These are phyloP conservation scores for Ptyas mucosa DNA, from an alignment of 2,113 vertebrate species.

Conservation along the genomic window DNA sequence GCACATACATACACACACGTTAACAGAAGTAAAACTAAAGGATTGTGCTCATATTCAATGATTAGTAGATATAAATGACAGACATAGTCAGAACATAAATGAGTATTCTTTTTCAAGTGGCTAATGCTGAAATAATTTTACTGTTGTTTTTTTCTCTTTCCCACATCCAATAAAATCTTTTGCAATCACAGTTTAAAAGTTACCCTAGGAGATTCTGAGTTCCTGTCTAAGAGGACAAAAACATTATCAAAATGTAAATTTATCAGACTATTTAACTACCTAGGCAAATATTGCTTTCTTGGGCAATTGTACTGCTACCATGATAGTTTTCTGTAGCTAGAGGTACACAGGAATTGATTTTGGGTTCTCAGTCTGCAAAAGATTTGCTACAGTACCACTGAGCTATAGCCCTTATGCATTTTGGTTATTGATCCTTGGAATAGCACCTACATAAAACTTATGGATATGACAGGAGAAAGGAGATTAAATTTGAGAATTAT, in stretches of 20 bases:
- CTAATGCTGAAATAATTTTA: not conserved
- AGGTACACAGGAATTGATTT: not conserved
- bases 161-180: not conserved
- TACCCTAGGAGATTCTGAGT: not conserved
- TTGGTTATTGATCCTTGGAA: not conserved
- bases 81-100: not conserved
- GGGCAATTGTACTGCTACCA: not conserved
- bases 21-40: not conserved
- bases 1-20: not conserved
- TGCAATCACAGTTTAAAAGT: not conserved
- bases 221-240: not conserved
- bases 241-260: not conserved
- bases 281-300: not conserved
- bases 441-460: not conserved
- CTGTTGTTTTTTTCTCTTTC: conserved; percentile 2
- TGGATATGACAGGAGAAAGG: too few relatives aligned
- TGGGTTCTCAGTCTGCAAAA: not conserved
- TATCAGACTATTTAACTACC: not conserved
- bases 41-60: not conserved
- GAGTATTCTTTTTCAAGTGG: not conserved
- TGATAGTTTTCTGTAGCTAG: not conserved
- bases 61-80: not conserved
- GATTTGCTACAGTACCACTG: not conserved
- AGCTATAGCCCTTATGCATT: not conserved
- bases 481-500: not conserved